Percentiles rank a stretch among this genome's conserved stretches.
Conservation (phyloP, 2,888 invertebrate species). For the Hirtodrosophila trivittata region DNA sequence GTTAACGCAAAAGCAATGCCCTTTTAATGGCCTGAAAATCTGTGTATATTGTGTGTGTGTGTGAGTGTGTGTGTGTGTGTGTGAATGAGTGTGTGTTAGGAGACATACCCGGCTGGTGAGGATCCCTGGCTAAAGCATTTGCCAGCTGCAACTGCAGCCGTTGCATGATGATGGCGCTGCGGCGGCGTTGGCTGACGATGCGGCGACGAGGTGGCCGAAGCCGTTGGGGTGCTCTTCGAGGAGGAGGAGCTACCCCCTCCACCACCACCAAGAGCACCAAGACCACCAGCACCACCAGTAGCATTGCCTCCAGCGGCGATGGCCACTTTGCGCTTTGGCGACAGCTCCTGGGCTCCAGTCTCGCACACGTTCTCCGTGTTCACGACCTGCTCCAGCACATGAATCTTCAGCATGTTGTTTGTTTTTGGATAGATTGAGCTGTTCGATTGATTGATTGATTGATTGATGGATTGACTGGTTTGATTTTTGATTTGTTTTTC, state of each 20-base stretch:
- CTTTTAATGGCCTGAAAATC: conserved; percentile 38
- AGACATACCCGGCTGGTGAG: conserved; percentile 83
- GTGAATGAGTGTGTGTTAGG: conserved; percentile 9
- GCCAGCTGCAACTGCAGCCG: conserved; percentile 42
- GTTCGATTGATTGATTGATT: conserved; percentile 28
- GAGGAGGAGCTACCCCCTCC: conserved; percentile 64
- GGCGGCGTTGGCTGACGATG: conserved; percentile 78
- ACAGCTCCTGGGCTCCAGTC: conserved; percentile 65
- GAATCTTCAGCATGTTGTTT: conserved; percentile 88
- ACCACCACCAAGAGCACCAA: conserved; percentile 23
- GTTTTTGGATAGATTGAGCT: conserved; percentile 27
- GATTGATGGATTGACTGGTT: conserved; percentile 24
- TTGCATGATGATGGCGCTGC: conserved; percentile 72
- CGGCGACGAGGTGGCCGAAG: conserved; percentile 81
- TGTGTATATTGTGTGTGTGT: conserved; percentile 3
- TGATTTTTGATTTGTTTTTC: conserved; percentile 16
- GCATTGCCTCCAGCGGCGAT: conserved; percentile 34
- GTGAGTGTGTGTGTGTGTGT: conserved; percentile 1
- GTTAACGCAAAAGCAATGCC: conserved; percentile 34
- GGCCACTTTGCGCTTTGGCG: conserved; percentile 70
- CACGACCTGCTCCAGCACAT: conserved; percentile 90
- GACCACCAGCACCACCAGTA: conserved; percentile 18
- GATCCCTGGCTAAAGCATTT: conserved; percentile 83
- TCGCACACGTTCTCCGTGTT: conserved; percentile 85
- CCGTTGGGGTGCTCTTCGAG: conserved; percentile 68